Percentiles rank a stretch among this genome's conserved stretches.
Conservation (phyloP, 1,140 invertebrate species). For the Drosophila navojoa region DNA sequence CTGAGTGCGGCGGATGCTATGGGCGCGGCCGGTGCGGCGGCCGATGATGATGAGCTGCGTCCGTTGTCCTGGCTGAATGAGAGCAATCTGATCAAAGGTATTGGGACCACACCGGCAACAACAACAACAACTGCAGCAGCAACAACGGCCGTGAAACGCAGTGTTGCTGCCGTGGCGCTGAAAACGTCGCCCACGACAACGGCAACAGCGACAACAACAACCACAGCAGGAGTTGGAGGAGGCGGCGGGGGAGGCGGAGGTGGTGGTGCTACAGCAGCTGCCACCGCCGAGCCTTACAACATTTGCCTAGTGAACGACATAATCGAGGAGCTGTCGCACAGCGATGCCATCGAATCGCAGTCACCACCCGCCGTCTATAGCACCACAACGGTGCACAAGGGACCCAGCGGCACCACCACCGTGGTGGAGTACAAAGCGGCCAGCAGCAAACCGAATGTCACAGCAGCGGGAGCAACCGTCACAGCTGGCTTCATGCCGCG, state of each 20-base stretch:
- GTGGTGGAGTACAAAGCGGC: constrained; percentile 81
- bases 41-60: constrained; percentile 92
- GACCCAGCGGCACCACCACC: constrained; percentile 80
- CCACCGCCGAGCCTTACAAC: constrained; percentile 14
- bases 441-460: constrained; percentile 40
- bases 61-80: constrained; percentile 96
- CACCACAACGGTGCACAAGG: constrained; percentile 81
- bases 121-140: constrained; percentile 17
- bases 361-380: constrained; percentile 56
- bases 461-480: constrained; percentile 6
- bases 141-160: constrained; percentile 33
- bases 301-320: constrained; percentile 71
- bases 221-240: background rate
- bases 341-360: constrained; percentile 25
- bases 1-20: constrained; percentile 47
- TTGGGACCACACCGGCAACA: constrained; percentile 57
- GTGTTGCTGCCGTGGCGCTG: constrained; percentile 32
- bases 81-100: constrained; percentile 93
- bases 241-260: too few relatives aligned
- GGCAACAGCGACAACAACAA: constrained; percentile 20
- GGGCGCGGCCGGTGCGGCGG: constrained; percentile 43
- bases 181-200: constrained; percentile 28
- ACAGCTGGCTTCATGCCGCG: constrained; percentile 20
- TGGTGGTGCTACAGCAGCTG: background rate
- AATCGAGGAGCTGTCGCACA: constrained; percentile 64